phyloP scores from a whole-genome alignment of 2,888 invertebrate genomes.

The Argyresthia albistria region DNA sequence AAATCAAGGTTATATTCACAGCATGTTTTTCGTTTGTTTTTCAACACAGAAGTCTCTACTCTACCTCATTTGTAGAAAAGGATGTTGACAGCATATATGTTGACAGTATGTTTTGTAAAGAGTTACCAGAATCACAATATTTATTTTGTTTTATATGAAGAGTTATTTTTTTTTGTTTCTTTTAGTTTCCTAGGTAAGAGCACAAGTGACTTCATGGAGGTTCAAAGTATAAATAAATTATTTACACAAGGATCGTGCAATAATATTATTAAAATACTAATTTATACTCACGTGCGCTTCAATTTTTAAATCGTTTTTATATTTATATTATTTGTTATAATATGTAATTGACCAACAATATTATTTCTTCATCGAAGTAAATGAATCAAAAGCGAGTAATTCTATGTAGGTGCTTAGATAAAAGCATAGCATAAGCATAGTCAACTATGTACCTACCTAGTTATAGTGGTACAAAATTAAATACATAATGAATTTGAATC shows the following conservation, averaged over 20 bases:
- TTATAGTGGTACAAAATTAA: too few species aligned
- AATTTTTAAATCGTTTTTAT: background rate
- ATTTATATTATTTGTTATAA: background rate
- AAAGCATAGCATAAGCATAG: too few species aligned
- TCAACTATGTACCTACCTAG: too few species aligned
- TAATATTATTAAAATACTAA: constrained; percentile 1
- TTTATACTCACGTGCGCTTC: constrained; percentile 1
- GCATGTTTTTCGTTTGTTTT: constrained; percentile 3
- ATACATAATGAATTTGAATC: too few species aligned
- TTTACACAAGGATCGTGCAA: background rate
- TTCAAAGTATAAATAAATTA: too few species aligned
- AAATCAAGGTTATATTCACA: constrained; percentile 9
- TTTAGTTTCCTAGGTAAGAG: background rate
- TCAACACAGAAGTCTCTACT: constrained; percentile 3
- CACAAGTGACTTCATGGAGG: background rate
- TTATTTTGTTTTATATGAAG: background rate
- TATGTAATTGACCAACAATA: constrained; percentile 38
- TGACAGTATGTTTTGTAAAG: background rate
- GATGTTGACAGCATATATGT: background rate
- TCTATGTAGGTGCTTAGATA: too few species aligned
- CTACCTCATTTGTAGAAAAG: constrained; percentile 3
- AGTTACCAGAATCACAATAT: background rate
- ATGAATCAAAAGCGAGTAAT: too few species aligned
- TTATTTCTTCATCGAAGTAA: constrained; percentile 26
- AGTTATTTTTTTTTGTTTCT: constrained; percentile 1